A percentile compares a stretch with the other conserved stretches of the same genome.
Conservation (phyloP, 1,140 invertebrate genomes). For the Lordiphosa clarofinis region DNA sequence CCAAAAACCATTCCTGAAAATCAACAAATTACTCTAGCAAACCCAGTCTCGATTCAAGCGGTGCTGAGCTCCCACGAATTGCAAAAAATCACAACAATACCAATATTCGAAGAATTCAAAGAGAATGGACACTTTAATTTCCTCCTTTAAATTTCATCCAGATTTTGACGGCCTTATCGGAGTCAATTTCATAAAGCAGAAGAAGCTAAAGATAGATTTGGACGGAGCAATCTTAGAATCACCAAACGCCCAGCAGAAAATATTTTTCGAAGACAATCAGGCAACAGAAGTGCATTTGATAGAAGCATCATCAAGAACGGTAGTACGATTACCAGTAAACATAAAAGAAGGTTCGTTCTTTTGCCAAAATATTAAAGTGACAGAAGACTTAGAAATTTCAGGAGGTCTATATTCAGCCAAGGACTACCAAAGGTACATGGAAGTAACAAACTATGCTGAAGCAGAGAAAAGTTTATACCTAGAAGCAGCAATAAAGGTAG, state of each 20-base stretch:
- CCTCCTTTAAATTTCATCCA: constrained; percentile 14
- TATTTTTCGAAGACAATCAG: no score
- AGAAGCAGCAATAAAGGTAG: constrained; percentile 1
- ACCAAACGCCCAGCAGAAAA: background rate
- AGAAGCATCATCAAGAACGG: no score
- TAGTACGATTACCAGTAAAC: background rate
- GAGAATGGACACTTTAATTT: background rate
- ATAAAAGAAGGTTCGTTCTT: background rate
- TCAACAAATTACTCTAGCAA: background rate
- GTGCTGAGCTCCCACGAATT: background rate
- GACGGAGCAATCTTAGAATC: background rate
- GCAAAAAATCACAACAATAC: constrained; percentile 1
- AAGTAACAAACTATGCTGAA: background rate
- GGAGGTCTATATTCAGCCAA: background rate
- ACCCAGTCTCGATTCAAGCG: constrained; percentile 2
- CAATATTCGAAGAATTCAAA: no score
- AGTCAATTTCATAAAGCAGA: constrained; percentile 11
- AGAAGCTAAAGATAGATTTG: background rate
- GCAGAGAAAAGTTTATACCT: constrained; percentile 1
- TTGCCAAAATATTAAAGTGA: background rate
- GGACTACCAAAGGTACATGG: background rate
- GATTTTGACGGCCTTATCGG: constrained; percentile 11
- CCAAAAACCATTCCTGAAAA: background rate
- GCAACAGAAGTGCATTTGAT: background rate
- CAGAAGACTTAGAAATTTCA: background rate